Evolutionary conservation across 2,113 vertebrate species (phyloP).

Genomic region (Serinus canaria): DNA sequence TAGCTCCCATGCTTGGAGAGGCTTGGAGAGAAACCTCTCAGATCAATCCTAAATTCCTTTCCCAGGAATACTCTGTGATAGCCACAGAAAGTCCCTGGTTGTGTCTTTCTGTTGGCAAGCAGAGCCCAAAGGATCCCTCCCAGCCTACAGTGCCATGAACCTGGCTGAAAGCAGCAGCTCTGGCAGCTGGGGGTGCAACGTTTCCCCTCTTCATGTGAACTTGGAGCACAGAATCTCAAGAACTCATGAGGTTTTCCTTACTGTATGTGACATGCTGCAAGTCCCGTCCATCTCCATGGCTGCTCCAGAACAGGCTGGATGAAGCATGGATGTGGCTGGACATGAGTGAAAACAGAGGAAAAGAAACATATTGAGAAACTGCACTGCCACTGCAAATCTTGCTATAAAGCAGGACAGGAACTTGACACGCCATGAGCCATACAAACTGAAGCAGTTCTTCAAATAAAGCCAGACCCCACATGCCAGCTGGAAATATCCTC

Average conservation of each 20-base stretch:
- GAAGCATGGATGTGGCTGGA: not conserved
- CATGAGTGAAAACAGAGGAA: not conserved
- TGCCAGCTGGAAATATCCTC: not conserved
- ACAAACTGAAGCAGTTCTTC: not conserved
- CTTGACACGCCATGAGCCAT: not conserved
- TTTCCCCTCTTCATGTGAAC: not conserved
- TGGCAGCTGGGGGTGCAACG: accelerated
- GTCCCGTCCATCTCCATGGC: constrained; percentile 1
- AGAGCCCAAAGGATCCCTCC: not conserved
- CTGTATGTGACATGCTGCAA: accelerated
- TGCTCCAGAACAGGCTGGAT: not conserved
- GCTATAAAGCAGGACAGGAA: not conserved
- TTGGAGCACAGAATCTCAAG: not conserved
- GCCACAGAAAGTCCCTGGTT: not conserved
- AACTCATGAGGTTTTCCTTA: not conserved
- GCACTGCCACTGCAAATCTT: not conserved
- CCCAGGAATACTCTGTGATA: not conserved
- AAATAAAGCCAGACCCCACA: not conserved
- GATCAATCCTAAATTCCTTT: not conserved
- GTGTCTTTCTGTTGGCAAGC: accelerated
- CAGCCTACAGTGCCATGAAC: not conserved
- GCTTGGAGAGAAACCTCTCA: not conserved
- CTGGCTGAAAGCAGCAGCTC: not conserved
- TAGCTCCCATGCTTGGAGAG: not conserved
- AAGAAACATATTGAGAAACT: accelerated